Evolutionary conservation across 2,888 invertebrate genomes (phyloP), one percentile per base, ranked within the genome.

Genomic region (Eremobia ochroleuca): DNA sequence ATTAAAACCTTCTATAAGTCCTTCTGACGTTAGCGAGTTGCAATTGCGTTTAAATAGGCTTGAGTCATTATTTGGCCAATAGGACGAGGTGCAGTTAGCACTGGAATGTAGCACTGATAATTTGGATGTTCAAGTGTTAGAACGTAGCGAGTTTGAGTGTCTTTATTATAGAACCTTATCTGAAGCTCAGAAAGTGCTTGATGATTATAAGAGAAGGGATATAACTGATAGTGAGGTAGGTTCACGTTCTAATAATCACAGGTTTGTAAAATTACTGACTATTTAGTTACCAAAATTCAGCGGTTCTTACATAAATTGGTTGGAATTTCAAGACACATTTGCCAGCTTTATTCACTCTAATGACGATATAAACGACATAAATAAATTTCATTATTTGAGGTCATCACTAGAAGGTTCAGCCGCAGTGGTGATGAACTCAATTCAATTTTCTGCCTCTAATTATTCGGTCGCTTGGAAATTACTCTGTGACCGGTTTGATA

Each of bases 61-160:
- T 6, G 61, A 61, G 13, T 15, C 61, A 25, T 61, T 71, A 61
- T 71, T 62, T 49, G 18, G 4, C 2, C 71, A 71, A 34, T 71
- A 71, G 37, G 71, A 71, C n/a, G 61, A 70, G 59, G 59, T 70
- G 59, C 70, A 70, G 25, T 61, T 61, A 21, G 11, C 15, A 1
- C n/a, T 70, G 34, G 71, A 71, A 9, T 62, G 61, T 34, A 61
- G n/a, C 28, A 34, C 46, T 49, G 71, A 71, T 71, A 18, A 71
- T 9, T 21, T 71, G 31, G 46, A 71, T 46, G 34, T 31, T 71
- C 61, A 71, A 25, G 2, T 71, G 18, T 46, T 25, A 15, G 46
- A 71, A 61, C 71, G 70, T 18, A 34, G 13, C 2, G 70, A 70
- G 61, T 70, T 70, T 65, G 65, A 28, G 15, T 58, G 15, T n/a